Evolutionary conservation across 2,888 invertebrate genomes (phyloP), one percentile per base, ranked within the genome.

Genomic region (Orthonevra nobilis): DNA sequence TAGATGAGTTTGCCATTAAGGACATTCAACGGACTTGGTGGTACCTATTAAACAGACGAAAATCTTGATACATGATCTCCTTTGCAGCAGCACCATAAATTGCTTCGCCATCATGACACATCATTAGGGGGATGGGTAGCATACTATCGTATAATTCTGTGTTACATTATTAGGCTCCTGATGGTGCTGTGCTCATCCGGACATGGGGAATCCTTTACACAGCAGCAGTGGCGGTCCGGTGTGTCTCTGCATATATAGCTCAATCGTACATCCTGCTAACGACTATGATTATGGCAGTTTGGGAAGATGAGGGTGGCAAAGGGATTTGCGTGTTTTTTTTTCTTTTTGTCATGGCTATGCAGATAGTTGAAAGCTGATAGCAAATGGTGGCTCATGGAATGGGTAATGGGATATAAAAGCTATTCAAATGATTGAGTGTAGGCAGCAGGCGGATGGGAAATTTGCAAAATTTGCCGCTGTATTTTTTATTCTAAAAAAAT

Each of bases 21-120:
- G 66, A 79, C 68, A 73, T 79, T 79, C 56, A 44, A 54, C 61
- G 32, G 32, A 9, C 73, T 9, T 36, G 9, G n/a, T n/a, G n/a
- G 60, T 73, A 56, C 66, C 64, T 61, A 61, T 52, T 52, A 60
- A 66, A 56, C 46, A 56, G 60, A 42, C 32, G 68, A 79, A 79
- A 79, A 79, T 79, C 79, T 79, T 79, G 79, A 79, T 73, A 79
- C 79, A 79, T 79, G 72, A 79, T 79, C 73, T 66, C 79, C 73
- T 73, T 79, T 66, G 72, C 48, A 61, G 72, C 48, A 61, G 66
- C 52, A 46, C 48, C 79, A 79, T 79, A 79, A 79, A 79, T 79
- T 61, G 79, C 79, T 48, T 61, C 73, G 73, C 56, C 73, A 66
- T 60, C 79, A 79, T 79, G 73, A 73, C 79, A 79, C 73, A 73